Evolutionary conservation across 2,888 invertebrate genomes (phyloP), one percentile per base, ranked within the genome.

Genomic region (Lithophane socia): DNA sequence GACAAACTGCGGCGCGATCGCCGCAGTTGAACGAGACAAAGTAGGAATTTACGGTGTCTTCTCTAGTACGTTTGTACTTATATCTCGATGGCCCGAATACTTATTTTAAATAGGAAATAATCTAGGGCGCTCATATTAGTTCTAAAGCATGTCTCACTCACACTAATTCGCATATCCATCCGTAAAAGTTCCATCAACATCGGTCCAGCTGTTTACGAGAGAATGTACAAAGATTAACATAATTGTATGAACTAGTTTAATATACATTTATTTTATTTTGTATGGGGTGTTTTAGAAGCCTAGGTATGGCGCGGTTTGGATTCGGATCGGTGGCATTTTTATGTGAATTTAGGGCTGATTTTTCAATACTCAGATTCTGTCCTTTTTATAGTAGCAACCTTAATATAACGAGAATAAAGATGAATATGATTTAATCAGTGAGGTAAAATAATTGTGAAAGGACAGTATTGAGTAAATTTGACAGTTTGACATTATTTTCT

Each of bases 151-250:
- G 73, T 81, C 66, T 47, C 61, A 29, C 69, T n/a, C 52, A 58
- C 63, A 66, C 52, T 56, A n/a, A 65, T 61, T 37, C 16, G 24
- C 64, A 24, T 58, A 69, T 44, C 68, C 68, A 42, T 85, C 29
- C 42, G 4, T 7, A 44, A 44, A 54, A 56, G 8, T 47, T 75
- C 54, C 58, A 64, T 71, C 63, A 12, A 37, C 60, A 70, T 42
- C 67, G 37, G 2, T 65, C 67, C 77, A 77, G 63, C 21, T 73
- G 49, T 86, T 77, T 47, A 61, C 82, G 61, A 68, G 49, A 64
- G 49, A 64, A 75, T 72, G 76, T 82, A 82, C 68, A 85, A 16
- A 37, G 49, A 61, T 24, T 47, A 82, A 69, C 63, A 71, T 82
- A 69, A 58, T 75, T 75, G 47, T 80, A 70, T 12, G 4, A 58